These are phyloP conservation scores for Chloropsis cyanopogon DNA, from an alignment of 2,113 vertebrate species.

Conservation along the genomic window DNA sequence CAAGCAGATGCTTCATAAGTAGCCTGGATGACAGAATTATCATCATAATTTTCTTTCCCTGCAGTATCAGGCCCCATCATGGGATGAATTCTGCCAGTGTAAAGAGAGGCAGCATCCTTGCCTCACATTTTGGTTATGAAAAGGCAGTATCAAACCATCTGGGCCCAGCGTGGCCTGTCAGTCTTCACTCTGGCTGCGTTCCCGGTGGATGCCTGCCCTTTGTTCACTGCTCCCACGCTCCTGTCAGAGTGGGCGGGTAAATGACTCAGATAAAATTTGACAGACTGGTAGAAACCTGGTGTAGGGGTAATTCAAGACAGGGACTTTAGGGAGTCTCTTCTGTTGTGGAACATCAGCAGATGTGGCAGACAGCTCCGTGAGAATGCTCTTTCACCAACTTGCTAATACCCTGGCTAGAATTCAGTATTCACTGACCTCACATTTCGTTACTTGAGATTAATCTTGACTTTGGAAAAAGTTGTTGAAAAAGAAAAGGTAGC, in stretches of 20 bases:
- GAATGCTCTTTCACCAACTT: constrained; percentile 15
- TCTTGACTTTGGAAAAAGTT: background rate
- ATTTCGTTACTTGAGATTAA: background rate
- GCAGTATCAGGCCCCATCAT: background rate
- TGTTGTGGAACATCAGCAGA: background rate
- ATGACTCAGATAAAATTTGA: constrained; percentile 37
- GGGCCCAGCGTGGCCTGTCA: background rate
- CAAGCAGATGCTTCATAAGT: background rate
- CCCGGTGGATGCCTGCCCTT: background rate
- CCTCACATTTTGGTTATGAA: background rate
- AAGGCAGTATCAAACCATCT: background rate
- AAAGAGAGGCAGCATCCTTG: background rate
- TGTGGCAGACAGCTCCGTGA: background rate
- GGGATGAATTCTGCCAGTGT: background rate
- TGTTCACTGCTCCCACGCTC: background rate
- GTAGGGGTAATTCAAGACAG: constrained; percentile 18
- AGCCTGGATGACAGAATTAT: background rate
- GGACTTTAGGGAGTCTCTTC: background rate
- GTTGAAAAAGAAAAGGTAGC: background rate
- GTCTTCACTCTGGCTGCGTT: background rate
- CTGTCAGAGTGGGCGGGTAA: background rate
- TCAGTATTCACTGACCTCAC: constrained; percentile 25
- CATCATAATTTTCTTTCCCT: background rate
- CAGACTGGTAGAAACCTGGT: background rate
- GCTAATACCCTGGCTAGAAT: background rate